Percentiles rank a stretch among this genome's conserved stretches.
phyloP scores from a whole-genome alignment of 2,797 vertebrate genomes.

The Mus caroli region DNA sequence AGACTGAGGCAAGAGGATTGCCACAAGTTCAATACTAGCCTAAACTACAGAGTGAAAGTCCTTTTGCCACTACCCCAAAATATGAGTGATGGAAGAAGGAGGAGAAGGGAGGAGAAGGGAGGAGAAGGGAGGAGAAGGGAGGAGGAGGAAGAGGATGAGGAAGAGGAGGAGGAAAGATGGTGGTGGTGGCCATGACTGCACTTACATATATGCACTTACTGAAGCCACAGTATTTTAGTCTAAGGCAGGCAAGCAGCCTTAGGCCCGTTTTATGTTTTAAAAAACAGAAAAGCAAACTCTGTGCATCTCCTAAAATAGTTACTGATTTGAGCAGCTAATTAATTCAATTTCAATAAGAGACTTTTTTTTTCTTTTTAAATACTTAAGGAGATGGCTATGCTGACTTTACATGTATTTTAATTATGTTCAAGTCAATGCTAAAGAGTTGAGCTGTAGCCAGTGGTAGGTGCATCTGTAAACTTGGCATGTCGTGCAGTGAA shows the following conservation, averaged over 20 bases:
- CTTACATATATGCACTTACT: neutral
- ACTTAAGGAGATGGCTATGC: slow-evolving; percentile 37
- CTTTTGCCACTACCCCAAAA: too few relatives aligned
- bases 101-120: rapidly evolving
- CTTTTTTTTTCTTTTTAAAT: neutral
- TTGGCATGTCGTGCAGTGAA: neutral
- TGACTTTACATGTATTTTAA: slow-evolving; percentile 51
- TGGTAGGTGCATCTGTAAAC: slow-evolving; percentile 58
- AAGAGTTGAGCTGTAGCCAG: slow-evolving; percentile 40
- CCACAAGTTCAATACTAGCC: neutral
- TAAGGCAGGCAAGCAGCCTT: slow-evolving; percentile 46
- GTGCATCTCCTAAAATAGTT: slow-evolving; percentile 74
- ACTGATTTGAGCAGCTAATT: slow-evolving; percentile 71
- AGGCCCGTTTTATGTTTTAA: slow-evolving; percentile 32
- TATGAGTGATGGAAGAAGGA: too few relatives aligned
- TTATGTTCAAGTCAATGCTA: slow-evolving; percentile 58
- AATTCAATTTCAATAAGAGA: slow-evolving; percentile 60
- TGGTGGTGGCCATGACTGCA: neutral
- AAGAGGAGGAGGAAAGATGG: rapidly evolving
- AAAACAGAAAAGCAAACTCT: slow-evolving; percentile 1
- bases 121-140: too few relatives aligned
- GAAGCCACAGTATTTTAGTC: slow-evolving; percentile 9
- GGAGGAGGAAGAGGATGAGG: too few relatives aligned
- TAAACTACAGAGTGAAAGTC: neutral
- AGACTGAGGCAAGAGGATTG: neutral